Conservation (phyloP, 2,888 invertebrate species). For the Stenichneumon culpator region DNA sequence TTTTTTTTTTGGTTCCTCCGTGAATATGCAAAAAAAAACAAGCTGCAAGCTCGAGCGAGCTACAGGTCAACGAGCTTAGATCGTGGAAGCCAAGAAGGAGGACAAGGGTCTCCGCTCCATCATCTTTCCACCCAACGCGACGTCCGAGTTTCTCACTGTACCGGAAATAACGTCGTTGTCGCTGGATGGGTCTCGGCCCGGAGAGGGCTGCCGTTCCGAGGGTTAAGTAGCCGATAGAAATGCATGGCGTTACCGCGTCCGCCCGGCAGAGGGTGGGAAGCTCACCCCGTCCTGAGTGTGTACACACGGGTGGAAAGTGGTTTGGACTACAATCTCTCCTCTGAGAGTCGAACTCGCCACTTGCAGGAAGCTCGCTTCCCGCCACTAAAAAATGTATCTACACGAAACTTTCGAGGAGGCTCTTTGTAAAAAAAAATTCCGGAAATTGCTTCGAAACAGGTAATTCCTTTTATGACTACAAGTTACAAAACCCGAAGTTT, state of each 20-base stretch:
- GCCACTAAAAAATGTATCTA: background rate
- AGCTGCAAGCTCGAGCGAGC: background rate
- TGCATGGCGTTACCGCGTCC: constrained; percentile 78
- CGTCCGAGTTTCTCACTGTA: constrained; percentile 45
- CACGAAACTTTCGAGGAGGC: background rate
- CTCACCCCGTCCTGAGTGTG: constrained; percentile 71
- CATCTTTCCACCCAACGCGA: constrained; percentile 13
- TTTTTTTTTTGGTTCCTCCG: background rate
- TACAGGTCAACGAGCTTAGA: constrained; percentile 52
- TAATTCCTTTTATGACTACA: background rate
- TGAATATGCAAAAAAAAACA: background rate
- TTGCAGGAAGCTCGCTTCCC: constrained; percentile 10
- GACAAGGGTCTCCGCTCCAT: constrained; percentile 43
- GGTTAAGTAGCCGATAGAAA: constrained; percentile 82
- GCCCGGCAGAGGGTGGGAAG: constrained; percentile 71
- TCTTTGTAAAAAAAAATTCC: background rate
- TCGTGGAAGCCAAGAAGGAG: constrained; percentile 45
- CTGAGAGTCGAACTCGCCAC: constrained; percentile 16
- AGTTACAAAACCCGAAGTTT: constrained; percentile 10
- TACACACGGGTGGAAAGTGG: constrained; percentile 16
- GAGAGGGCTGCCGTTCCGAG: constrained; percentile 65
- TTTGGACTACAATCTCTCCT: constrained; percentile 12
- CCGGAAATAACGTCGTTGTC: constrained; percentile 77
- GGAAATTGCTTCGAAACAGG: background rate
- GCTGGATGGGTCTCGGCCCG: constrained; percentile 53